Evolutionary conservation across 2,797 vertebrate species (phyloP).

Genomic region (Acrocephalus scirpaceus): DNA sequence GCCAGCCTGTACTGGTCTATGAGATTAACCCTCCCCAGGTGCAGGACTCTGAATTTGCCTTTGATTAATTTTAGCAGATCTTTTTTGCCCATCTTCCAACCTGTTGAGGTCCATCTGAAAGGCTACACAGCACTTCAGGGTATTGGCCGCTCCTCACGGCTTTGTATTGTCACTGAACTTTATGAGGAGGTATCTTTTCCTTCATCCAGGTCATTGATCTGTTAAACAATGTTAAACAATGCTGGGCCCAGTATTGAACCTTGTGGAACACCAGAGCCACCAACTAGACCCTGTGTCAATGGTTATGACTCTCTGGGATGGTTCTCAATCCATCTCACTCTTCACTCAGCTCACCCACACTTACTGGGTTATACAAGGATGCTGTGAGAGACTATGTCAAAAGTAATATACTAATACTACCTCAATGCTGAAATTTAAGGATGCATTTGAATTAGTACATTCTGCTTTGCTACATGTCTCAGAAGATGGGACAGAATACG

Average conservation of each 20-base stretch:
- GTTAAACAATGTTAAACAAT: not conserved
- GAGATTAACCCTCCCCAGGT: not conserved
- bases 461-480: not conserved
- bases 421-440: not conserved
- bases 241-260: not conserved
- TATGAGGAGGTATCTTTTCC: not conserved
- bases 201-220: not conserved
- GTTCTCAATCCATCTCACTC: not conserved
- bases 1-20: no score
- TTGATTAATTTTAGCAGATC: not conserved
- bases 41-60: not conserved
- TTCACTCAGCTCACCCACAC: not conserved
- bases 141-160: accelerated
- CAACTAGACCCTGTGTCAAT: not conserved
- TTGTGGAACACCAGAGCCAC: not conserved
- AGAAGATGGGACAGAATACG: not conserved
- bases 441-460: not conserved
- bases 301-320: not conserved
- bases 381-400: not conserved
- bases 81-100: not conserved
- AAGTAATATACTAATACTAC: not conserved
- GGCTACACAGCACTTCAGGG: not conserved
- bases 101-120: not conserved
- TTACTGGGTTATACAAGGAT: not conserved
- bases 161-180: not conserved